Conservation (phyloP, 2,888 invertebrate genomes). For the Apodemia duryi region DNA sequence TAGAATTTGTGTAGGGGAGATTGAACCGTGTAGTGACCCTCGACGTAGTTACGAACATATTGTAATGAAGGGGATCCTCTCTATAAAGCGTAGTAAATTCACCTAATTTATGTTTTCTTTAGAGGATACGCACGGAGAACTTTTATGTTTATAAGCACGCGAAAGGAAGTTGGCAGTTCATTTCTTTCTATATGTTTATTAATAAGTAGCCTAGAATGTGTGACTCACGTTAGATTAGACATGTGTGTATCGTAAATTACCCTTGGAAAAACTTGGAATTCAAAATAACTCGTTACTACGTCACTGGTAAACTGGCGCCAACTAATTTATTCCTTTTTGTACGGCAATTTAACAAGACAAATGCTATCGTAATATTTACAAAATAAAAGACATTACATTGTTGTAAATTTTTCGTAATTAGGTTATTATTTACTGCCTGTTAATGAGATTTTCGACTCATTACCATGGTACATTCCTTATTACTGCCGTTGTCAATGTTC, state of each 20-base stretch:
- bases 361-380: conserved; percentile 22
- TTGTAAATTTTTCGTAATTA: too few relatives aligned
- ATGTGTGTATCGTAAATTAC: conserved; percentile 55
- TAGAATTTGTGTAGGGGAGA: conserved; percentile 60
- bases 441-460: too few relatives aligned
- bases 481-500: too few relatives aligned
- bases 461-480: too few relatives aligned
- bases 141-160: conserved; percentile 74
- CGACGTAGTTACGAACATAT: conserved; percentile 69
- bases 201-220: conserved; percentile 50
- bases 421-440: too few relatives aligned
- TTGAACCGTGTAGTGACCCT: conserved; percentile 68
- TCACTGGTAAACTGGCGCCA: conserved; percentile 40
- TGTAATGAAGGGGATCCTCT: conserved; percentile 74
- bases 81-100: conserved; percentile 68
- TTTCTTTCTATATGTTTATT: conserved; percentile 61
- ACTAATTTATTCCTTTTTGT: conserved; percentile 38
- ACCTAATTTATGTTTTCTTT: conserved; percentile 76
- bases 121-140: conserved; percentile 72
- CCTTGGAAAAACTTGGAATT: conserved; percentile 45
- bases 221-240: conserved; percentile 51
- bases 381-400: neutral
- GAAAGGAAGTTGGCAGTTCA: conserved; percentile 69
- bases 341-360: conserved; percentile 35
- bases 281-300: conserved; percentile 51